These are phyloP conservation scores for Clistopyga incitator DNA, from an alignment of 2,888 invertebrate genomes.

Conservation along the genomic window DNA sequence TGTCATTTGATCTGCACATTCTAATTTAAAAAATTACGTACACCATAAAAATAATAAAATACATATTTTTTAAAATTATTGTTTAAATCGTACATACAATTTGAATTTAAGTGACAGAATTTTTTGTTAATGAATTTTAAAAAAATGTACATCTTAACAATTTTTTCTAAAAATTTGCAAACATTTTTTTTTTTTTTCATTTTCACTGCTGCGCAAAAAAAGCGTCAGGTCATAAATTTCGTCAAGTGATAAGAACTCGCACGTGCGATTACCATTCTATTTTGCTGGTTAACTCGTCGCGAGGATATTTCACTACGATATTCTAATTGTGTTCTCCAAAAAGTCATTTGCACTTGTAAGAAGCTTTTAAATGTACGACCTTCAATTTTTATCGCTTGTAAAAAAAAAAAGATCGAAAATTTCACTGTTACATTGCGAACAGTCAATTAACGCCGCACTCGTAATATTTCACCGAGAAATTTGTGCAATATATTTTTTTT, in stretches of 20 bases:
- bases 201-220: not conserved
- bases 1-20: no score
- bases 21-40: no score
- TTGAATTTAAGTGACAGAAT: no score
- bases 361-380: not conserved
- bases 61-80: no score
- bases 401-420: not conserved
- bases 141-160: no score
- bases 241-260: not conserved
- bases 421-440: not conserved
- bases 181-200: not conserved
- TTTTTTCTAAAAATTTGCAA: not conserved
- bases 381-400: not conserved
- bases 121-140: no score
- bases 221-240: not conserved
- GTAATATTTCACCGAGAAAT: conserved; percentile 4
- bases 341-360: not conserved
- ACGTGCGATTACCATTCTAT: not conserved
- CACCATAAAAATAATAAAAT: no score
- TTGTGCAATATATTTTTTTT: not conserved
- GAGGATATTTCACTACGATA: conserved; percentile 13
- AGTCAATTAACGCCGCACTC: not conserved
- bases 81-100: no score
- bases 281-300: conserved; percentile 1
- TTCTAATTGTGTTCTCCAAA: not conserved